Base-by-base conservation (phyloP, 53 echinoderm and acorn worm genomes). In the Stichopus horrens region DNA sequence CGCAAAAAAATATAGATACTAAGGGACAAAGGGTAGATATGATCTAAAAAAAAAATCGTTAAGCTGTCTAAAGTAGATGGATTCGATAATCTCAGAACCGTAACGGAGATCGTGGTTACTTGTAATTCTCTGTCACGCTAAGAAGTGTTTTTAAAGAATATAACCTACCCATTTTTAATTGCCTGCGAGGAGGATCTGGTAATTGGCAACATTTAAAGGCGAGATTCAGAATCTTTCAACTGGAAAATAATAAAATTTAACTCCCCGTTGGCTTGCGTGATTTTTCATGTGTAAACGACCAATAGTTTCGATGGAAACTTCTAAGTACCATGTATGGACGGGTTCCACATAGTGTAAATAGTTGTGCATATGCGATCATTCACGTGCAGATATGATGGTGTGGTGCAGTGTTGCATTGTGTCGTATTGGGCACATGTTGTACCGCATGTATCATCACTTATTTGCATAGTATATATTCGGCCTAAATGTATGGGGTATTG, bases 201-300 rank as follows among this genome's bases (percentile, higher is more conserved):
- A 81, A 81, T 56, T 81, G 81, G 81, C 56, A 81, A 81, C 81
- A 81, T 57, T 81, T 81, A 81, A 57, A 81, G 55, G 57, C 81
- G 81, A 57, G 57, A 81, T 56, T 81, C 81, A 57, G 57, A 58
- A 22, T 56, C 81, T 81, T 81, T 56, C 81, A 81, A 57, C 57
- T 57, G 81, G 81, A 81, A 81, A 81, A 81, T 81, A 81, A 81
- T 81, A 81, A 81, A 21, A 81, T 81, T 81, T 81, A 21, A 20
- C 16, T 58, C 58, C 81, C 81, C 81, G 57, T 81, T 81, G 81
- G 81, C 9, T 22, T 52, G 57, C 81, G 58, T 81, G 81, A 23
- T 20, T 23, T 58, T 21, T 81, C 57, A 57, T n/a, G 56, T 81
- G 81, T 81, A 57, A 81, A 81, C 58, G 22, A 21, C 58, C 22